Percentiles rank a stretch among this genome's conserved stretches.
phyloP scores from a whole-genome alignment of 2,797 vertebrate species.

The Sebastes paucispinis region DNA sequence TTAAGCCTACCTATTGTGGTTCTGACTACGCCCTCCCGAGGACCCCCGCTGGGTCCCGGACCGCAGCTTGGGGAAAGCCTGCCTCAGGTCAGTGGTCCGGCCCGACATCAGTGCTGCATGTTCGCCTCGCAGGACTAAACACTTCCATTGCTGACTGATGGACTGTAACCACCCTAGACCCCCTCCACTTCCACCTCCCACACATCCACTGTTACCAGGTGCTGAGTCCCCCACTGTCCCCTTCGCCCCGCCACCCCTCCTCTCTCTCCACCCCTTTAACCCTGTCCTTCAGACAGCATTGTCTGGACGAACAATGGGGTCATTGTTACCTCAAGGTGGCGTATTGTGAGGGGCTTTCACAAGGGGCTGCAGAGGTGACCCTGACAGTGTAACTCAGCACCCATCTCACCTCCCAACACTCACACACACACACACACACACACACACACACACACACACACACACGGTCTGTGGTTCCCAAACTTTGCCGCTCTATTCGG shows the following conservation, averaged over 20 bases:
- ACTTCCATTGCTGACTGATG: slow-evolving; percentile 44
- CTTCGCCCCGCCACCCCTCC: slow-evolving; percentile 14
- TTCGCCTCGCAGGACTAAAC: slow-evolving; percentile 22
- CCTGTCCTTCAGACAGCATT: slow-evolving; percentile 75
- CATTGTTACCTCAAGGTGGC: slow-evolving; percentile 79
- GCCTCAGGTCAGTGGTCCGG: slow-evolving; percentile 44
- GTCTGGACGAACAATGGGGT: slow-evolving; percentile 71
- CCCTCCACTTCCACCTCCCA: slow-evolving; percentile 33
- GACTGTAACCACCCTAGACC: slow-evolving; percentile 58
- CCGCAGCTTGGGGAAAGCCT: slow-evolving; percentile 20
- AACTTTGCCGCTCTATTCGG: slow-evolving; percentile 41
- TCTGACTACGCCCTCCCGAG: neutral
- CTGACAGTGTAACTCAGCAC: slow-evolving; percentile 66
- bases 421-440: slow-evolving; percentile 18
- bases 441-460: slow-evolving; percentile 14
- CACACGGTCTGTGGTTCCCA: slow-evolving; percentile 15
- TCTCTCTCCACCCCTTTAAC: slow-evolving; percentile 56
- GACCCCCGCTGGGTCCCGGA: slow-evolving; percentile 7
- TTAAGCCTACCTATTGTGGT: neutral
- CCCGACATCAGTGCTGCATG: slow-evolving; percentile 31
- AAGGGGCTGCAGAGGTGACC: slow-evolving; percentile 68
- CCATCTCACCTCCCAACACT: slow-evolving; percentile 11
- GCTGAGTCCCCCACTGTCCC: slow-evolving; percentile 32
- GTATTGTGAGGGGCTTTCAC: slow-evolving; percentile 69
- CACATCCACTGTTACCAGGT: slow-evolving; percentile 67